phyloP scores from a whole-genome alignment of 2,113 vertebrate species.

The Tachycineta bicolor region DNA sequence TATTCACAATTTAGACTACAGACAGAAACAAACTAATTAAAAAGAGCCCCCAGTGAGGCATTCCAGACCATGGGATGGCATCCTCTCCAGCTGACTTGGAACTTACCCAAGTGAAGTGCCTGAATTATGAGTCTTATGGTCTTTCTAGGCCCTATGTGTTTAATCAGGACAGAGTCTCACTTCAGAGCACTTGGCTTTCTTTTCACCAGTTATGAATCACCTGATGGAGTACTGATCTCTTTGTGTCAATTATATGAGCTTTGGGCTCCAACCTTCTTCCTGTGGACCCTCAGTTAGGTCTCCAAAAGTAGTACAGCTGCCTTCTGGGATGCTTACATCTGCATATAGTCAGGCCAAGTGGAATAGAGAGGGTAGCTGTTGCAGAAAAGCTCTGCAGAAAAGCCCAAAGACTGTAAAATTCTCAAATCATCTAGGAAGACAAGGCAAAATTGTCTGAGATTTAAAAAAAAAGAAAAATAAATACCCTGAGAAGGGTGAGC shows the following conservation, averaged over 20 bases:
- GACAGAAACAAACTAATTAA: background rate
- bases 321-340: background rate
- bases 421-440: background rate
- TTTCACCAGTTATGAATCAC: background rate
- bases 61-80: background rate
- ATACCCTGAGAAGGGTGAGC: background rate
- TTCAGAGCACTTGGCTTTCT: background rate
- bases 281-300: background rate
- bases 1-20: background rate
- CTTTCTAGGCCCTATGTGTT: background rate
- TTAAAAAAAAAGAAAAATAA: background rate
- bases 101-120: background rate
- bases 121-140: background rate
- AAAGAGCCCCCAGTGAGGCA: background rate
- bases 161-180: background rate
- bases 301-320: background rate
- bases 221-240: background rate
- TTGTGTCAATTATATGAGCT: background rate
- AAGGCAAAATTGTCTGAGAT: background rate
- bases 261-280: background rate
- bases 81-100: background rate
- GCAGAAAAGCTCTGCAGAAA: background rate
- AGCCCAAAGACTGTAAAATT: background rate
- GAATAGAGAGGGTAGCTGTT: background rate
- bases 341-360: background rate